Percentiles rank a stretch among this genome's conserved stretches.
These are phyloP conservation scores for Atrina japonica DNA, from an alignment of 2,888 invertebrate genomes.

Conservation along the genomic window DNA sequence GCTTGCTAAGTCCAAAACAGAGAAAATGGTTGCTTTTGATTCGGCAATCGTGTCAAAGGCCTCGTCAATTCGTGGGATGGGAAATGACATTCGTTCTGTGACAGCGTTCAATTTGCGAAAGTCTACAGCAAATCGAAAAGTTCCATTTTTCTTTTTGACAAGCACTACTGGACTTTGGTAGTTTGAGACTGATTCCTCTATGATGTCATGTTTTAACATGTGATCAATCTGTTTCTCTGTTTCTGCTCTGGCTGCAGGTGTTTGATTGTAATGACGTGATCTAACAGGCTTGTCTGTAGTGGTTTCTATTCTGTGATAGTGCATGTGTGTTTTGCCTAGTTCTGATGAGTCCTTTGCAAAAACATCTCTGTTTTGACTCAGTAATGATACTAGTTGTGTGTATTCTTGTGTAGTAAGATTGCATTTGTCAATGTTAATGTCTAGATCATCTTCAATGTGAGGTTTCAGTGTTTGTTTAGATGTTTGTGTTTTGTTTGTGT, in stretches of 20 bases:
- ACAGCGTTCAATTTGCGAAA: conserved; percentile 10
- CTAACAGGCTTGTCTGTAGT: not conserved
- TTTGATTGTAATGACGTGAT: conserved; percentile 2
- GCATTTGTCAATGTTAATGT: too few species aligned
- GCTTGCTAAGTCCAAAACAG: conserved; percentile 32
- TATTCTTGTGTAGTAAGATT: too few species aligned
- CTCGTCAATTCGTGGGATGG: conserved; percentile 33
- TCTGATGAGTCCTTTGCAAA: conserved; percentile 22
- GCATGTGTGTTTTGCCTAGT: conserved; percentile 17
- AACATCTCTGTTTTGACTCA: conserved; percentile 14
- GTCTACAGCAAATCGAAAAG: conserved; percentile 25
- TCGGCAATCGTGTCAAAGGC: conserved; percentile 39
- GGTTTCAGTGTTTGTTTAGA: too few species aligned
- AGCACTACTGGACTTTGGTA: conserved; percentile 11
- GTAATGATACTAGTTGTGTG: not conserved
- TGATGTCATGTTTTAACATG: conserved; percentile 23
- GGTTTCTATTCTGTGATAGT: conserved; percentile 19
- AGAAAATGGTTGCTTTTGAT: conserved; percentile 29
- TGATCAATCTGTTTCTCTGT: conserved; percentile 21
- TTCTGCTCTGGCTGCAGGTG: conserved; percentile 18
- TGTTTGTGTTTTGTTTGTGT: too few species aligned
- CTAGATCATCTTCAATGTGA: too few species aligned
- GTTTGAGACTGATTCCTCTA: conserved; percentile 3
- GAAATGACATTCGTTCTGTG: conserved; percentile 25
- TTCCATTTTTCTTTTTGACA: conserved; percentile 16